These are phyloP conservation scores for Meteorus colon DNA, from an alignment of 2,888 invertebrate genomes.

Conservation along the genomic window DNA sequence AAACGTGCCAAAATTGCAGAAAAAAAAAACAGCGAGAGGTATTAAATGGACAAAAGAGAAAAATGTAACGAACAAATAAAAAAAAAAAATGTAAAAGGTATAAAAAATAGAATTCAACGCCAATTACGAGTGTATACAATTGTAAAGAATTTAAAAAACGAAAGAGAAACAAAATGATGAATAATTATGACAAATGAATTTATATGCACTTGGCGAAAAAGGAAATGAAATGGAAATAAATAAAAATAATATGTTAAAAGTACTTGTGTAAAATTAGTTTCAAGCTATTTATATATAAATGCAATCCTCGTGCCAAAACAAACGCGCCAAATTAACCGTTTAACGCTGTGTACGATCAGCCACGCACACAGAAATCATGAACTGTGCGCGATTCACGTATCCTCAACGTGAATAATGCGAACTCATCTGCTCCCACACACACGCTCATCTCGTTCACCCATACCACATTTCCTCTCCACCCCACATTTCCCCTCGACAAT, in stretches of 20 bases:
- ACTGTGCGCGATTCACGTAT: conserved; percentile 10
- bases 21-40: conserved; percentile 23
- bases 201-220: conserved; percentile 1
- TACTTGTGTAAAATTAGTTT: background rate
- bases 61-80: conserved; percentile 11
- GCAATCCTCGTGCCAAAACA: conserved; percentile 48
- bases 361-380: conserved; percentile 35
- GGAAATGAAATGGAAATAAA: conserved; percentile 26
- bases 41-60: conserved; percentile 22
- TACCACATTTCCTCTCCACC: conserved; percentile 16
- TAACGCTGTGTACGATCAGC: conserved; percentile 43
- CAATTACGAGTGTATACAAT: background rate
- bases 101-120: background rate
- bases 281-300: conserved; percentile 20
- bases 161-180: background rate
- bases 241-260: conserved; percentile 8
- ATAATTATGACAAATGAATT: background rate
- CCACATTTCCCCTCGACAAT: conserved; percentile 34
- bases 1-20: conserved; percentile 36
- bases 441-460: conserved; percentile 5
- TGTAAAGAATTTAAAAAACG: background rate
- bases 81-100: conserved; percentile 1
- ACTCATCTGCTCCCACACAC: conserved; percentile 39
- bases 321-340: conserved; percentile 50
- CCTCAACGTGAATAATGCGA: conserved; percentile 40